phyloP scores from a whole-genome alignment of 2,797 vertebrate species.

The Chloroceryle inda region DNA sequence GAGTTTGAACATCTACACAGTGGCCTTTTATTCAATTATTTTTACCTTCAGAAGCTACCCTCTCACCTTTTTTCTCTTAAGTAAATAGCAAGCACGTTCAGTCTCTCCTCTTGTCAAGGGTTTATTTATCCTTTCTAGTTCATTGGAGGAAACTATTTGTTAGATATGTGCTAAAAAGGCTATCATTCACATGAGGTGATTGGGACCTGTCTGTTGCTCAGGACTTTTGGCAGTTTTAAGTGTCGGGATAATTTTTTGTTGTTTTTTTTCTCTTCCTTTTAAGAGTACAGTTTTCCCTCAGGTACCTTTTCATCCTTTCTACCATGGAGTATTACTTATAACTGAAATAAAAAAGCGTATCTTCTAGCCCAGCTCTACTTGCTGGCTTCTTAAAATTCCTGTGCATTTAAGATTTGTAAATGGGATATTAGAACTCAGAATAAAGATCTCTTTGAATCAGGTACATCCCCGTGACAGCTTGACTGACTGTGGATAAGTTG shows the following conservation, averaged over 20 bases:
- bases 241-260: not conserved
- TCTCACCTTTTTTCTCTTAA: not conserved
- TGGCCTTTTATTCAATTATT: not conserved
- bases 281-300: not conserved
- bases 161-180: not conserved
- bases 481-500: not conserved
- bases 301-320: not conserved
- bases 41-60: not conserved
- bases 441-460: not conserved
- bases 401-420: not conserved
- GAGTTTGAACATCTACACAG: fast-evolving
- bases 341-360: not conserved
- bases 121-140: not conserved
- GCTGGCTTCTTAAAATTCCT: not conserved
- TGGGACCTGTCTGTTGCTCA: not conserved
- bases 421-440: not conserved
- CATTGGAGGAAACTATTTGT: not conserved
- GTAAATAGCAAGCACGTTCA: not conserved
- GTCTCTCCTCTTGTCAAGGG: fast-evolving
- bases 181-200: fast-evolving
- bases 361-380: not conserved
- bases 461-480: not conserved
- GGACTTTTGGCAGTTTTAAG: not conserved
- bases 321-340: not conserved
- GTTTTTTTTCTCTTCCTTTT: not conserved